phyloP scores from a whole-genome alignment of 2,888 invertebrate species.

The Diaperis boleti region DNA sequence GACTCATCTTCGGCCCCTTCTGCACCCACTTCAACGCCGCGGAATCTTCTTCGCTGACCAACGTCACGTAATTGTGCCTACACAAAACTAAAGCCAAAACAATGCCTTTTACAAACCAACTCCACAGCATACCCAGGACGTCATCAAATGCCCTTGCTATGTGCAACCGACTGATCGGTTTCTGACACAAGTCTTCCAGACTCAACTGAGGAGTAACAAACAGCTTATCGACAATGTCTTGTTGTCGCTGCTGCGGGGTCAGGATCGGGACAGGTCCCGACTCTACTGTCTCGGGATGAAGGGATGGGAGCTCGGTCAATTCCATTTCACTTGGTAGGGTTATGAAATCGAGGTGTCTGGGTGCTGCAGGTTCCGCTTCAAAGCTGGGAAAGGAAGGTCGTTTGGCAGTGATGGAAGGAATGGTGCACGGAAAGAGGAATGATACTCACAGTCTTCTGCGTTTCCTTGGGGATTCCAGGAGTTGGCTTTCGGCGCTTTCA shows the following conservation, averaged over 20 bases:
- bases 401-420: too few species aligned
- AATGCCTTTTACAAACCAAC: not conserved
- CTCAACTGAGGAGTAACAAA: constrained; percentile 23
- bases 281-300: not conserved
- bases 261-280: not conserved
- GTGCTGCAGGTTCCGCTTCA: not conserved
- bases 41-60: not conserved
- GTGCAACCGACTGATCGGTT: constrained; percentile 38
- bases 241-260: constrained; percentile 34
- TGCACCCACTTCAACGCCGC: constrained; percentile 6
- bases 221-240: constrained; percentile 41
- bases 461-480: not conserved
- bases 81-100: constrained; percentile 13
- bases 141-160: constrained; percentile 45
- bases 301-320: not conserved
- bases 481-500: too few species aligned
- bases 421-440: too few species aligned
- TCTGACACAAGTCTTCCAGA: constrained; percentile 42
- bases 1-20: constrained; percentile 14
- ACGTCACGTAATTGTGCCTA: constrained; percentile 5
- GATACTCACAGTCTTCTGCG: not conserved
- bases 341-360: not conserved
- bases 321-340: not conserved
- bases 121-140: constrained; percentile 38
- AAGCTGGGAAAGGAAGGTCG: not conserved